Evolutionary conservation across 2,797 vertebrate genomes (phyloP).

Genomic region (Acipenser oxyrinchus): DNA sequence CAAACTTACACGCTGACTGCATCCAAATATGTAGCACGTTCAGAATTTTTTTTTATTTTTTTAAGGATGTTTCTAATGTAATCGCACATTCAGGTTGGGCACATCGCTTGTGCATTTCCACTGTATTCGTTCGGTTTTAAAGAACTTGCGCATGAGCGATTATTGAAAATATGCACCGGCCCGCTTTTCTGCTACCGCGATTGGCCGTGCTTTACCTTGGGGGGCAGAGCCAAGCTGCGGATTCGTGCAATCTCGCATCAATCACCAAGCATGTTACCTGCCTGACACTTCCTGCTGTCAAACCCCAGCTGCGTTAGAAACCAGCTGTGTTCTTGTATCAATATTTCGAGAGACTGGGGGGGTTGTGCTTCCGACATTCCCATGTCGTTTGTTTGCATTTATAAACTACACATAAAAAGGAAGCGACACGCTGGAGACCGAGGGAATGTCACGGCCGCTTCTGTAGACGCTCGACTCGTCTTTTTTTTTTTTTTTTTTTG

Average conservation of each 20-base stretch:
- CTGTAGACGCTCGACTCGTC: no score
- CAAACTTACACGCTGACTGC: no score
- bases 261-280: slow-evolving; percentile 16
- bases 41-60: no score
- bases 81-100: no score
- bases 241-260: slow-evolving; percentile 28
- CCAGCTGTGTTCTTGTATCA: background rate
- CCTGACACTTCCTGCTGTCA: slow-evolving; percentile 29
- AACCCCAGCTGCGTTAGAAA: slow-evolving; percentile 27
- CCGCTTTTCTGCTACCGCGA: slow-evolving; percentile 18
- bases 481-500: no score
- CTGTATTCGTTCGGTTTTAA: no score
- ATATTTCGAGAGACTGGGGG: slow-evolving; percentile 2
- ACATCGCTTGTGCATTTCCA: no score
- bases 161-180: slow-evolving; percentile 14
- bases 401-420: slow-evolving; percentile 10
- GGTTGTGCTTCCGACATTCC: slow-evolving; percentile 9
- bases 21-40: no score
- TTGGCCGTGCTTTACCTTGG: slow-evolving; percentile 22
- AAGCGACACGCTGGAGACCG: slow-evolving; percentile 5
- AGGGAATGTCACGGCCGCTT: background rate
- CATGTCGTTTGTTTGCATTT: slow-evolving; percentile 13
- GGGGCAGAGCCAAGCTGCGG: slow-evolving; percentile 9
- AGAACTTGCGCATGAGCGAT: slow-evolving; percentile 23
- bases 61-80: no score